A percentile compares a stretch with the other conserved stretches of the same genome.
These are phyloP conservation scores for Erebia aethiops DNA, from an alignment of 2,888 invertebrate genomes.

Conservation along the genomic window DNA sequence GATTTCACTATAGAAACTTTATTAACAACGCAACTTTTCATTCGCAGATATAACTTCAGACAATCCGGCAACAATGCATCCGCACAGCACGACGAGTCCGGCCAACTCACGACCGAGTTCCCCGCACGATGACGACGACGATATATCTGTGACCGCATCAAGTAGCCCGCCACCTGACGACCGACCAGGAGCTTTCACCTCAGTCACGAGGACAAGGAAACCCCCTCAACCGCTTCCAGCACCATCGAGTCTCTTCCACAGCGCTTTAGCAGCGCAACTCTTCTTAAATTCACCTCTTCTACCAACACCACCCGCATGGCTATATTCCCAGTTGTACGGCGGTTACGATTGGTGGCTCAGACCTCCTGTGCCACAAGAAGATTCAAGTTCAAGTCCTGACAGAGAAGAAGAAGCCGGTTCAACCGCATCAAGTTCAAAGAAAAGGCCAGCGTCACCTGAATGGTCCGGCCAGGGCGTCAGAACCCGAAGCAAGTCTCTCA, in stretches of 20 bases:
- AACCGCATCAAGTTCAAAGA: conserved; percentile 68
- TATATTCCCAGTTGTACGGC: conserved; percentile 90
- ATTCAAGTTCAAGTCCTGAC: conserved; percentile 72
- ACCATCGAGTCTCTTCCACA: conserved; percentile 77
- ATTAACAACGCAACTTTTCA: not conserved
- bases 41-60: conserved; percentile 69
- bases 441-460: conserved; percentile 81
- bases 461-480: conserved; percentile 73
- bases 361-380: conserved; percentile 72
- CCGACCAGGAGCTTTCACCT: conserved; percentile 81
- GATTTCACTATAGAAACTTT: not conserved
- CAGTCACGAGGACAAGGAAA: conserved; percentile 73
- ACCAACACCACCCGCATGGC: conserved; percentile 90
- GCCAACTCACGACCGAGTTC: conserved; percentile 84
- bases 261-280: conserved; percentile 85
- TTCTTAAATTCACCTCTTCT: conserved; percentile 89
- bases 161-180: conserved; percentile 78
- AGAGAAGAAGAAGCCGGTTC: conserved; percentile 70
- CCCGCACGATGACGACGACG: conserved; percentile 84
- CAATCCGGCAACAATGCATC: conserved; percentile 77
- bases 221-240: conserved; percentile 75
- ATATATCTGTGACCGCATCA: conserved; percentile 86
- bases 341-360: conserved; percentile 88
- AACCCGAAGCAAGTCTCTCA: conserved; percentile 72
- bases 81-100: conserved; percentile 88